Conservation (phyloP, 2,113 vertebrate genomes). For the Pithys albifrons region DNA sequence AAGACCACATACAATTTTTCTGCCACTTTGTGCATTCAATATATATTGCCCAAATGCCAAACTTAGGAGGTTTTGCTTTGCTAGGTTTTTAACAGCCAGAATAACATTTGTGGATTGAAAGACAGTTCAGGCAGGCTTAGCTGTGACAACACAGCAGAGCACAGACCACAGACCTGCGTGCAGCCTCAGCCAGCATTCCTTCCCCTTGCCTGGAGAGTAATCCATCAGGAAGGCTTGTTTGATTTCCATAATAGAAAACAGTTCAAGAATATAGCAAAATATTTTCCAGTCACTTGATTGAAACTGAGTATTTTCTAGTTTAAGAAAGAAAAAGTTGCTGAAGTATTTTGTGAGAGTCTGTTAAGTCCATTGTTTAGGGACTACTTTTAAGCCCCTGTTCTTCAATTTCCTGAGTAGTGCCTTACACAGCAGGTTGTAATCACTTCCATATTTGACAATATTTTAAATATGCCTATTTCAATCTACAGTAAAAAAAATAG, state of each 20-base stretch:
- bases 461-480: conserved; percentile 14
- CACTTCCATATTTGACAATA: conserved; percentile 24
- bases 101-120: not conserved
- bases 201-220: not conserved
- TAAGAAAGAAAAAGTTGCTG: not conserved
- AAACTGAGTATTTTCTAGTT: not conserved
- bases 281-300: conserved; percentile 27
- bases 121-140: not conserved
- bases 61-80: not conserved
- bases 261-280: conserved; percentile 18
- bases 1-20: not conserved
- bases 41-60: not conserved
- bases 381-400: conserved; percentile 45
- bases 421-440: conserved; percentile 38
- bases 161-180: not conserved
- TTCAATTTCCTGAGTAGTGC: conserved; percentile 47
- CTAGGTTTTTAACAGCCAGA: not conserved
- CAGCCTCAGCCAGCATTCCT: not conserved
- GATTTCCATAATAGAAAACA: conserved; percentile 51
- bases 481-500: not conserved
- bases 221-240: conserved; percentile 33
- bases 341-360: not conserved
- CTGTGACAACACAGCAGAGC: not conserved
- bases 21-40: not conserved
- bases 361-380: conserved; percentile 24